Percentiles rank a stretch among this genome's conserved stretches.
Evolutionary conservation across 2,888 invertebrate species (phyloP).

Genomic region (Mantis religiosa): DNA sequence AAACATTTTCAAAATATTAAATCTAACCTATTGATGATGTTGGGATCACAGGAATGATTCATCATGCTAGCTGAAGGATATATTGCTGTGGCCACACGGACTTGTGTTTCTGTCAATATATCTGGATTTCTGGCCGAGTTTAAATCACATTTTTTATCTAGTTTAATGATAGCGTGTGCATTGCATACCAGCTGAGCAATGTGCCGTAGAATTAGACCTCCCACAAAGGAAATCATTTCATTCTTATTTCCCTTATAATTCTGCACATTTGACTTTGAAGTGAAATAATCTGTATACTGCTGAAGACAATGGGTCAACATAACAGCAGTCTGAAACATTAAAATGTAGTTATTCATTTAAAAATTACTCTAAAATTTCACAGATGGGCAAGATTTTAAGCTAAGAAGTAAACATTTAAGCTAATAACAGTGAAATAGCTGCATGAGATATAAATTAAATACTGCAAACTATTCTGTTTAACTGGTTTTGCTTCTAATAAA

Average conservation of each 20-base stretch:
- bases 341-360: not conserved
- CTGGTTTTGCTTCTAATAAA: no score
- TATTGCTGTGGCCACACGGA: constrained; percentile 71
- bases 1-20: not conserved
- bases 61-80: constrained; percentile 84
- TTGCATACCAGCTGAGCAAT: constrained; percentile 78
- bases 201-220: constrained; percentile 67
- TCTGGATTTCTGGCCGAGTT: not conserved
- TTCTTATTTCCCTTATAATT: constrained; percentile 31
- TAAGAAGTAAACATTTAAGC: no score
- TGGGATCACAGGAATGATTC: constrained; percentile 89
- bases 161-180: constrained; percentile 62
- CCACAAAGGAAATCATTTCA: constrained; percentile 41
- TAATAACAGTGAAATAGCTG: no score
- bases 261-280: constrained; percentile 30
- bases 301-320: constrained; percentile 63
- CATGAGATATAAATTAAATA: no score
- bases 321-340: constrained; percentile 56
- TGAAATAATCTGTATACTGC: constrained; percentile 61
- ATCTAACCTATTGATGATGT: constrained; percentile 66
- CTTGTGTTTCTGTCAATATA: constrained; percentile 39
- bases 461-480: no score
- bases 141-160: constrained; percentile 15
- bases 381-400: no score
- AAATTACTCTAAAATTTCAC: no score